These are phyloP conservation scores for Vespertilio murinus DNA, from an alignment of 2,797 vertebrate species.

Conservation along the genomic window DNA sequence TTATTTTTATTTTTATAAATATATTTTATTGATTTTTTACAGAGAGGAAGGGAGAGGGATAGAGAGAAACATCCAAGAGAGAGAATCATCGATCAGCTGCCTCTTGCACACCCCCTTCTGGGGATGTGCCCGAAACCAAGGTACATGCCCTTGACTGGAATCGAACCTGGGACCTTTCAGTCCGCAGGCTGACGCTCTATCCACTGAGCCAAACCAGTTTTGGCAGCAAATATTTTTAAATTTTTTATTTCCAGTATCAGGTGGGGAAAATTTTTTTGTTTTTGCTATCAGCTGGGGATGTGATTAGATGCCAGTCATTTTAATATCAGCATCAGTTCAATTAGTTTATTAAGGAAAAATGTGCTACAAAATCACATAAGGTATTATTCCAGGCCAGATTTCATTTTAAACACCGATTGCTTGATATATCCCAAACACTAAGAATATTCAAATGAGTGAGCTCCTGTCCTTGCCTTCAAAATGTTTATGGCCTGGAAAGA, in stretches of 20 bases:
- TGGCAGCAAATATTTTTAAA: neutral
- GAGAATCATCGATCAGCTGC: no score
- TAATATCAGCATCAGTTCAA: neutral
- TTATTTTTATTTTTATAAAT: neutral
- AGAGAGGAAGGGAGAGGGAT: no score
- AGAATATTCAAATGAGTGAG: neutral
- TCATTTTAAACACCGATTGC: neutral
- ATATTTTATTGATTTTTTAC: no score
- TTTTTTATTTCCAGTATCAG: neutral
- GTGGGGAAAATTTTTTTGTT: neutral
- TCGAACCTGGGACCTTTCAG: no score
- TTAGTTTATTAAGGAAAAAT: constrained; percentile 43
- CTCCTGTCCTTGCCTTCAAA: neutral
- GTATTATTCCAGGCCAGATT: neutral
- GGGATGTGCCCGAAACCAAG: no score
- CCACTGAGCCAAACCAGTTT: no score
- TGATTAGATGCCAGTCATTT: neutral
- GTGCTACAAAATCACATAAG: neutral
- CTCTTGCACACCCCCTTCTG: no score
- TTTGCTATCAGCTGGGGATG: neutral
- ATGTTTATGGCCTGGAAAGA: neutral
- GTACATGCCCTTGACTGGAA: no score
- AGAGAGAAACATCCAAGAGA: no score
- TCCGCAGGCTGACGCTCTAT: no score
- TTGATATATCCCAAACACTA: neutral